Percentiles rank a stretch among this genome's conserved stretches.
Conservation (phyloP, 2,113 vertebrate genomes). For the Caracal caracal region DNA sequence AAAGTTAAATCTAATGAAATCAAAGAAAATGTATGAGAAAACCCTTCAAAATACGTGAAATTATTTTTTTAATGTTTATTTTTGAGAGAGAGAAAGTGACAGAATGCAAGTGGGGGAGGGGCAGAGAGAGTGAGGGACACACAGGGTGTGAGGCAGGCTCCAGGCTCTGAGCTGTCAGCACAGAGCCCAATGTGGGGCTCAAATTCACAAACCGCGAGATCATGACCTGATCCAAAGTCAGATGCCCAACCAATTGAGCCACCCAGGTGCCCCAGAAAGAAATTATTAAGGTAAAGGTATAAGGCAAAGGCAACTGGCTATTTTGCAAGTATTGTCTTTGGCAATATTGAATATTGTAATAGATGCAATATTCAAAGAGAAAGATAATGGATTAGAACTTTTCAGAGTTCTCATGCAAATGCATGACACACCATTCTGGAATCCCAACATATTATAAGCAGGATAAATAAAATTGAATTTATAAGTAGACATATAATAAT, state of each 20-base stretch:
- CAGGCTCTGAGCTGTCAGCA: no score
- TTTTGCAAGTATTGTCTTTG: not conserved
- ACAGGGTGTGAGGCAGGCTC: no score
- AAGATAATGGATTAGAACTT: not conserved
- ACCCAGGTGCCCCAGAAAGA: not conserved
- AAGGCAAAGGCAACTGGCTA: not conserved
- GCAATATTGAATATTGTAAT: not conserved
- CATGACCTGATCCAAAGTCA: no score
- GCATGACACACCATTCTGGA: not conserved
- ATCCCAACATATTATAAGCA: not conserved
- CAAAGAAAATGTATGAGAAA: not conserved
- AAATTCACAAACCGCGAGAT: no score
- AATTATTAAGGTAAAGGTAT: not conserved
- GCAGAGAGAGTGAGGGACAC: no score
- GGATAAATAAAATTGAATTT: slow-evolving; percentile 4
- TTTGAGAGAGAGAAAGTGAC: no score
- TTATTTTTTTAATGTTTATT: no score
- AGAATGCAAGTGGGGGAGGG: no score
- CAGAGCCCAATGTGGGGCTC: no score
- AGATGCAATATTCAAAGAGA: not conserved
- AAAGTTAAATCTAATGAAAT: slow-evolving; percentile 21
- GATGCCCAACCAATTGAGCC: no score
- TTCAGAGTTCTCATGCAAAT: not conserved
- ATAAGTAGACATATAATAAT: not conserved
- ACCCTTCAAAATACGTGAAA: not conserved